phyloP scores from a whole-genome alignment of 2,888 invertebrate species.

The Sphinx pinastri region DNA sequence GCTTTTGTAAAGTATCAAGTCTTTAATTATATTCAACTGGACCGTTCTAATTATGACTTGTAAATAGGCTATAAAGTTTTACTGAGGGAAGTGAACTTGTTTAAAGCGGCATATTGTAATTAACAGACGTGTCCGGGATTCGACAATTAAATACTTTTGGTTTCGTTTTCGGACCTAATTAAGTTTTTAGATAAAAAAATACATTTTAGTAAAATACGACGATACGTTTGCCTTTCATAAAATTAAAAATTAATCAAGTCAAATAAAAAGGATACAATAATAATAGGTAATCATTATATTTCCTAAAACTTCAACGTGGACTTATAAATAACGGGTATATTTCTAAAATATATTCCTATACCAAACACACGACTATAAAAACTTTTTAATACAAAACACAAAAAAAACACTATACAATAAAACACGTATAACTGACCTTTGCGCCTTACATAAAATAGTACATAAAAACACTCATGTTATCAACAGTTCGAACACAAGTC shows the following conservation, averaged over 20 bases:
- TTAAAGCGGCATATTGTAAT: conserved; percentile 8
- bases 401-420: background rate
- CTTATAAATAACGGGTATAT: no score
- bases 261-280: no score
- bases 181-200: background rate
- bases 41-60: conserved; percentile 22
- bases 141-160: background rate
- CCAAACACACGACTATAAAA: background rate
- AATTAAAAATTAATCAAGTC: background rate
- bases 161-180: background rate
- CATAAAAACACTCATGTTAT: conserved; percentile 45
- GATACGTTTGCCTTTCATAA: background rate
- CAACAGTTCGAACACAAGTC: conserved; percentile 47
- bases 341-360: no score
- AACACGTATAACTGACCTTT: conserved; percentile 24
- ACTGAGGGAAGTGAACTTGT: background rate
- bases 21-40: conserved; percentile 20
- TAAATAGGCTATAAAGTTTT: conserved; percentile 16
- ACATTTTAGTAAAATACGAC: background rate
- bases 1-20: conserved; percentile 19
- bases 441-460: conserved; percentile 34
- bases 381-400: background rate
- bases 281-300: no score
- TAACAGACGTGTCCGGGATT: background rate
- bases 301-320: no score